Conservation (phyloP, 2,797 vertebrate genomes). For the Botia almorhae region DNA sequence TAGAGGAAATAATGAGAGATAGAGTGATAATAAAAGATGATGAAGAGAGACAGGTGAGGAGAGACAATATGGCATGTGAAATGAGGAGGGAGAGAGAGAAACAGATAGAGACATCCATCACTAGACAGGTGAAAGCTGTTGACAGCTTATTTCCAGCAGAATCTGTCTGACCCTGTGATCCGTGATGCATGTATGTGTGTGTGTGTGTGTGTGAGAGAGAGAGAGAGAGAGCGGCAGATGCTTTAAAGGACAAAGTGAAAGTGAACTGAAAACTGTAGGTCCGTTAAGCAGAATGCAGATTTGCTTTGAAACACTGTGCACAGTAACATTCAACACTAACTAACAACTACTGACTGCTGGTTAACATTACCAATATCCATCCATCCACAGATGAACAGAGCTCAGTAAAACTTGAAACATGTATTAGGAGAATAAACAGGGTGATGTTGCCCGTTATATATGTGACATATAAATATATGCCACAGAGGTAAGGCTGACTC, state of each 20-base stretch:
- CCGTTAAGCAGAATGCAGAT: no score
- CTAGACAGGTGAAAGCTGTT: constrained; percentile 52
- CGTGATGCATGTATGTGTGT: constrained; percentile 3
- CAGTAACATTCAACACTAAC: no score
- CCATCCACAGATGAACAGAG: no score
- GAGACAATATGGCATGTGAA: constrained; percentile 33
- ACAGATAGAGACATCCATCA: constrained; percentile 55
- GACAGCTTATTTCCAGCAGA: constrained; percentile 53
- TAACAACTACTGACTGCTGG: no score
- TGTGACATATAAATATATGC: no score
- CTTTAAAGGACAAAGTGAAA: no score
- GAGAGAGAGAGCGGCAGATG: neutral
- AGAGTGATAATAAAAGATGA: constrained; percentile 37
- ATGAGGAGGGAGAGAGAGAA: constrained; percentile 24
- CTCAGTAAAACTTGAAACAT: no score
- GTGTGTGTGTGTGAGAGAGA: constrained; percentile 10
- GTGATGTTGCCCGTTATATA: no score
- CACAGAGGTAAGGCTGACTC: neutral
- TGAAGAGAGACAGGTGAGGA: constrained; percentile 40
- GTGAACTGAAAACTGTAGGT: no score
- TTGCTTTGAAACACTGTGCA: no score
- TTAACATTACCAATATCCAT: no score
- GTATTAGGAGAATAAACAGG: no score
- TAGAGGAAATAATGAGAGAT: constrained; percentile 10
- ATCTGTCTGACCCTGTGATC: constrained; percentile 46